Base-by-base conservation (phyloP, 2,888 invertebrate genomes). In the Eupithecia exiguata region DNA sequence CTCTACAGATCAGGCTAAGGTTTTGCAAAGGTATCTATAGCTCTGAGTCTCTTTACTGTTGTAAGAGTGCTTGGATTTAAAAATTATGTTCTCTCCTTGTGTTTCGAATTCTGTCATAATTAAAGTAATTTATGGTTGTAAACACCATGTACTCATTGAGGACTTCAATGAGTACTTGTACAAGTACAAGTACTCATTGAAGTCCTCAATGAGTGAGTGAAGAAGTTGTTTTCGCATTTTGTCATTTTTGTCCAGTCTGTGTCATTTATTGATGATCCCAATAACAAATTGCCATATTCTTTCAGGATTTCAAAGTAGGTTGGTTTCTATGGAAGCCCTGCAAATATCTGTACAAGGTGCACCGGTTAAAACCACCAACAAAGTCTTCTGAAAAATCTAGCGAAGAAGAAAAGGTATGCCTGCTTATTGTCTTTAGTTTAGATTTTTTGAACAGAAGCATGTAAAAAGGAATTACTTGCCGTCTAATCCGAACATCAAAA, bases 241-340 rank as follows among this genome's bases (percentile, higher is more conserved):
- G 40, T 9, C 12, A 3, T 40, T 40, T 40, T 46, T 16, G 16
- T 46, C 43, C 43, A 46, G 16, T 43, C 0, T 5, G 40, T 9
- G 38, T 9, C 1, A 9, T 38, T 9, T 38, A 38, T 38, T 38
- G 7, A 16, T 10, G 4, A 46, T 46, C 46, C 1, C 1, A 46
- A 46, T 36, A 38, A 1, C n/a, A 38, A 1, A 21, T 38, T 65
- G n/a, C 5, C 2, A 10, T 65, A 38, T 38, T 38, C 9, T 65
- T 69, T 43, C 80, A 94, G 94, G 87, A 82, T 58, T 93, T 89
- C 77, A 91, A 92, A 84, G 89, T 94, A 2, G 91, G 89, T 75
- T 94, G 94, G 94, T 92, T 91, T 75, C 82, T 94, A 74, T 94
- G 94, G 94, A 86, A 90, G 49, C 87, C 92, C 0, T 94, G 94